A percentile compares a stretch with the other conserved stretches of the same genome.
Evolutionary conservation across 2,888 invertebrate genomes (phyloP).

Genomic region (Limenitis camilla): DNA sequence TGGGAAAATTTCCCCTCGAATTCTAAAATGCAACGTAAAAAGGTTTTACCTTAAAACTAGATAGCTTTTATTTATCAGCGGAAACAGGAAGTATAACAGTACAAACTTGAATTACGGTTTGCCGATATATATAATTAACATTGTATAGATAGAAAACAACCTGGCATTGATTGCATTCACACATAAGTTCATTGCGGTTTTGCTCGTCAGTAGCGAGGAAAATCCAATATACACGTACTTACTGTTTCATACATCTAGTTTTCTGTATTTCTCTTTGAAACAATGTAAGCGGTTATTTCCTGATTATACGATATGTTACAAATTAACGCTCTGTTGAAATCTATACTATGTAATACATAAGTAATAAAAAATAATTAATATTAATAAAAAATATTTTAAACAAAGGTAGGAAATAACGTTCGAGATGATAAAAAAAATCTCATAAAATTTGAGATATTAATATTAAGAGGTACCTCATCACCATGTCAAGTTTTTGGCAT

Average conservation of each 20-base stretch:
- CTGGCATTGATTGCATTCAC: conserved; percentile 7
- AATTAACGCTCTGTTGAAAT: too few species aligned
- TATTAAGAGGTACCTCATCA: too few species aligned
- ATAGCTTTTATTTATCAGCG: neutral
- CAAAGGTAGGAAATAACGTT: too few species aligned
- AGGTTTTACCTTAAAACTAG: too few species aligned
- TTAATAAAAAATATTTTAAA: too few species aligned
- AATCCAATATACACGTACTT: neutral
- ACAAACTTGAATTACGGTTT: neutral
- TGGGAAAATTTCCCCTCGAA: too few species aligned
- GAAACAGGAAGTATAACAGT: neutral
- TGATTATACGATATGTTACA: neutral
- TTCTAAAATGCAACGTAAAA: too few species aligned
- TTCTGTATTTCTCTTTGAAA: neutral
- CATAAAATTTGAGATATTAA: too few species aligned
- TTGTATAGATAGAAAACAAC: conserved; percentile 1
- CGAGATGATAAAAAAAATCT: too few species aligned
- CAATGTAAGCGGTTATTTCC: neutral
- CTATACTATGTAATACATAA: too few species aligned
- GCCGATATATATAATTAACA: neutral
- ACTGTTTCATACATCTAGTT: neutral
- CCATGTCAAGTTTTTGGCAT: too few species aligned
- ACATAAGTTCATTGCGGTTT: conserved; percentile 1
- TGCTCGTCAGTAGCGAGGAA: neutral
- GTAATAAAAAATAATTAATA: too few species aligned